phyloP scores from a whole-genome alignment of 2,888 invertebrate genomes.

The Cotesia congregata region DNA sequence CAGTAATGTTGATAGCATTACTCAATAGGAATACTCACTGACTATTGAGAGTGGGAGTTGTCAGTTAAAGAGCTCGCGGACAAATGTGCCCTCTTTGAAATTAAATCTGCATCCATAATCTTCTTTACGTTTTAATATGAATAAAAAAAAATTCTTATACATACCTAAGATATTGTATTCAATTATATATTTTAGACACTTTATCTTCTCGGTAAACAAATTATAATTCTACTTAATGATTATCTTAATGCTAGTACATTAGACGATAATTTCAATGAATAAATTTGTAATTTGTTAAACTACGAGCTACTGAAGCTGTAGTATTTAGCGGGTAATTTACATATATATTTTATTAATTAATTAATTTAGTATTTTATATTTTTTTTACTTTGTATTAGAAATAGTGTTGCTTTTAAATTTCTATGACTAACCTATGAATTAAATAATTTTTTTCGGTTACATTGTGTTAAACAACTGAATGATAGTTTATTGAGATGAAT shows the following conservation, averaged over 20 bases:
- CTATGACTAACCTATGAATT: not conserved
- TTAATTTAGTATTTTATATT: not conserved
- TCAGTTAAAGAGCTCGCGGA: not conserved
- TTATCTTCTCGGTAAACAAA: not conserved
- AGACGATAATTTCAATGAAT: not conserved
- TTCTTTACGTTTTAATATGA: not conserved
- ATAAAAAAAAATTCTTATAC: too few species aligned
- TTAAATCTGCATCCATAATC: constrained; percentile 22
- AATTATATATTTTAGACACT: too few species aligned
- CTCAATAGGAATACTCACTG: constrained; percentile 47
- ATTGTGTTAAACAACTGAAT: too few species aligned
- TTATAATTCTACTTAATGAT: not conserved
- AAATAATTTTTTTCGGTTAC: too few species aligned
- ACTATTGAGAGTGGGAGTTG: not conserved
- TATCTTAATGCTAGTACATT: not conserved
- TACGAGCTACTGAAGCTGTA: not conserved
- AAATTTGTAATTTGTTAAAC: not conserved
- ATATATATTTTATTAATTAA: not conserved
- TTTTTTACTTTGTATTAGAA: not conserved
- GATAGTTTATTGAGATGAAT: too few species aligned
- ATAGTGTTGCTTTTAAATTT: not conserved
- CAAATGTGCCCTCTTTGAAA: not conserved
- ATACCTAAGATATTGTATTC: too few species aligned
- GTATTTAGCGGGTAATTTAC: not conserved
- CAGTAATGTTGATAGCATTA: constrained; percentile 54